Conservation (phyloP, 2,113 vertebrate species). For the Amphiprion ocellaris region DNA sequence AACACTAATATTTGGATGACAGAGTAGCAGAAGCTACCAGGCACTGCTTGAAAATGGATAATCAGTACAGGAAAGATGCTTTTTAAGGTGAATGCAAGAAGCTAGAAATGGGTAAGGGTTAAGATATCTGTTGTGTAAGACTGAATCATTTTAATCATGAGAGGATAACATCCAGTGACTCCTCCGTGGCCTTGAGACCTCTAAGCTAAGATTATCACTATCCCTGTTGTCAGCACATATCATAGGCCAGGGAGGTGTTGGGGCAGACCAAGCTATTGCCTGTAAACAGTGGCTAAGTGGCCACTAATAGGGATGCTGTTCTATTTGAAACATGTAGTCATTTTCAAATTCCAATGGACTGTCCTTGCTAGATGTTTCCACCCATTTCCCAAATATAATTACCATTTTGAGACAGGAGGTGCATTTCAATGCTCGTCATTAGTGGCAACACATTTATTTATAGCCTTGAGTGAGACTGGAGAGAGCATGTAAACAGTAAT, state of each 20-base stretch:
- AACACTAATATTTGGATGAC: not conserved
- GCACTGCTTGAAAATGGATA: not conserved
- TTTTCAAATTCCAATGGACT: not conserved
- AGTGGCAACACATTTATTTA: conserved; percentile 14
- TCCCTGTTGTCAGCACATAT: conserved; percentile 75
- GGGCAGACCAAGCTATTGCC: conserved; percentile 17
- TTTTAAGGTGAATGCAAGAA: not conserved
- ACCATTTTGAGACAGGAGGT: not conserved
- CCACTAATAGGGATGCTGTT: not conserved
- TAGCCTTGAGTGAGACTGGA: conserved; percentile 7
- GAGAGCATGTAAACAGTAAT: conserved; percentile 47
- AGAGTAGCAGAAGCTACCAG: not conserved
- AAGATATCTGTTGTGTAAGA: conserved; percentile 33
- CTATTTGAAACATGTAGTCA: not conserved
- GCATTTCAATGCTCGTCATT: conserved; percentile 8
- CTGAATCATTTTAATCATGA: conserved; percentile 56
- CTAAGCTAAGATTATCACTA: conserved; percentile 77
- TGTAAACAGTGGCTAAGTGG: conserved; percentile 29
- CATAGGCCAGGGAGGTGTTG: not conserved
- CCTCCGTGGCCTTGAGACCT: conserved; percentile 70
- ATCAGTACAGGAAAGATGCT: not conserved
- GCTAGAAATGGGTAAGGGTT: not conserved
- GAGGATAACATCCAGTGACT: conserved; percentile 65
- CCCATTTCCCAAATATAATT: conserved; percentile 12
- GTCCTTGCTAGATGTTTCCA: not conserved